phyloP scores from a whole-genome alignment of 1,140 invertebrate genomes.

The Pemphigus obesinymphae region DNA sequence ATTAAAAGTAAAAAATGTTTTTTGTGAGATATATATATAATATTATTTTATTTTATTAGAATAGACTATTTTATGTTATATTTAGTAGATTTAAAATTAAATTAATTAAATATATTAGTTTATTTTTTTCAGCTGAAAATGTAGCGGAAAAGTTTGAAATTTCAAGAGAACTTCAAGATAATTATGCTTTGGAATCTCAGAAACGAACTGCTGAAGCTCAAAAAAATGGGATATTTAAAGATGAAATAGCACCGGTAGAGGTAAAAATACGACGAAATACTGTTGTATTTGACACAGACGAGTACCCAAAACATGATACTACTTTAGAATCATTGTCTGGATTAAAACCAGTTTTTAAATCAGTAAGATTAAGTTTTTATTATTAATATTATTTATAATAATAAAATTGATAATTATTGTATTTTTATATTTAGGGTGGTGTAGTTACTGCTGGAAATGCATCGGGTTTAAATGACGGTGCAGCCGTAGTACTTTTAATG shows the following conservation, averaged over 20 bases:
- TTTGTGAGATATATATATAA: no score
- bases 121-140: conserved; percentile 65
- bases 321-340: conserved; percentile 59
- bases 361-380: conserved; percentile 50
- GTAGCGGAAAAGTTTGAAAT: conserved; percentile 67
- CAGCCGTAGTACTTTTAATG: conserved; percentile 72
- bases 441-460: conserved; percentile 75
- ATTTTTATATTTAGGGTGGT: conserved; percentile 52
- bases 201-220: conserved; percentile 62
- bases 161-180: conserved; percentile 69
- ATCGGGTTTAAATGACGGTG: conserved; percentile 81
- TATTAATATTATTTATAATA: neutral
- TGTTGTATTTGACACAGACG: conserved; percentile 57
- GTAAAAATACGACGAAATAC: conserved; percentile 55
- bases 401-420: neutral
- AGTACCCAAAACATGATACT: conserved; percentile 62
- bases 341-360: conserved; percentile 61
- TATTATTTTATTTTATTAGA: no score
- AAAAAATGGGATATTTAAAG: conserved; percentile 61
- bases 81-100: neutral
- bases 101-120: neutral
- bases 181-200: conserved; percentile 69
- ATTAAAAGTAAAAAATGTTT: neutral
- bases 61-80: neutral
- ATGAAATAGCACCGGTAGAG: conserved; percentile 66